Evolutionary conservation across 2,888 invertebrate species (phyloP), one percentile per base, ranked within the genome.

Genomic region (Malacosoma neustria): DNA sequence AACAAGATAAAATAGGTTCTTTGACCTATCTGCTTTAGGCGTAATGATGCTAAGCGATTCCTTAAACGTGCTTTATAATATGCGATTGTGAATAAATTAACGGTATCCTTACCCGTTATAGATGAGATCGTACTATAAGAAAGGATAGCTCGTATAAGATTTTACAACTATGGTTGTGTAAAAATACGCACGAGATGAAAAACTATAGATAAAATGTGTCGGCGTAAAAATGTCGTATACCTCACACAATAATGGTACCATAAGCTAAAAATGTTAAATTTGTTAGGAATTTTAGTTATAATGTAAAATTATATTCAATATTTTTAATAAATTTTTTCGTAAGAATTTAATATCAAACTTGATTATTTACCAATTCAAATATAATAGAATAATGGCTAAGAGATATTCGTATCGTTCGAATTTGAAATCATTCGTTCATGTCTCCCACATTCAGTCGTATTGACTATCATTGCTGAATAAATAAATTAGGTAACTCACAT

Each of bases 381-480:
- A 49, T 49, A 48, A 54, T 49, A 57, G 48, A 54, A 51, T 63
- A 72, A 67, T 74, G 81, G 81, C 79, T 82, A 79, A 81, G 80
- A 69, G 45, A 49, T 50, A 53, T 68, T 74, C 63, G 67, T 63
- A 63, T 82, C 76, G 81, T 80, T 85, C 80, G 81, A 70, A 22
- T 22, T 22, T 61, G 54, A 40, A 46, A 61, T 66, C 49, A 54
- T 56, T 68, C 72, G 71, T 66, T 72, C 72, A n/a, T 68, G 67
- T 71, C 69, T 72, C 60, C 58, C 53, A 48, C 37, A 35, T 43
- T 42, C 37, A 33, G 40, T 49, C 48, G 49, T 50, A 60, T 63
- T 70, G 67, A 57, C 60, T 80, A 80, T 82, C 82, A 75, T n/a
- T 79, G 79, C 66, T 72, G 57, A 68, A 70, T 67, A 72, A 71